Conservation (phyloP, 2,113 vertebrate species). For the Orientallactaga bullata region DNA sequence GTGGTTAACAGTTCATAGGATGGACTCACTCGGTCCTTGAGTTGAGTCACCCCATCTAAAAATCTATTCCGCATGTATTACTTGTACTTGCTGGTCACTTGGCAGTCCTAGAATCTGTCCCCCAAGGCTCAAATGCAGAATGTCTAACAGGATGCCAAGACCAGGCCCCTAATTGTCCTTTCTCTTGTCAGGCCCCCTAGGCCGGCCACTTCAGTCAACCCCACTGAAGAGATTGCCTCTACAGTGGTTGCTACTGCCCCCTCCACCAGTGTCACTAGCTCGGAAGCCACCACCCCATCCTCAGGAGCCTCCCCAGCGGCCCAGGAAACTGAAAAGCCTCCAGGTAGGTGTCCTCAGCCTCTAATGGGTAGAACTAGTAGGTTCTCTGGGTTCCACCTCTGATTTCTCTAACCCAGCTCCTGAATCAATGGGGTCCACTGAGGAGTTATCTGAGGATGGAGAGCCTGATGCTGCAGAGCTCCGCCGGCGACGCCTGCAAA, state of each 20-base stretch:
- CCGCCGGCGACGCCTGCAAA: conserved; percentile 93
- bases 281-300: conserved; percentile 60
- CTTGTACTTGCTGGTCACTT: background rate
- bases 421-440: background rate
- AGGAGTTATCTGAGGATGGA: conserved; percentile 81
- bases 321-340: conserved; percentile 71
- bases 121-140: background rate
- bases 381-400: background rate
- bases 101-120: background rate
- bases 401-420: background rate
- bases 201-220: conserved; percentile 51
- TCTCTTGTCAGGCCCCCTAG: conserved; percentile 76
- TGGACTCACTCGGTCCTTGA: background rate
- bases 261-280: conserved; percentile 62
- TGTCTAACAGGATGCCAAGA: background rate
- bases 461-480: conserved; percentile 92
- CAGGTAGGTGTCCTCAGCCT: conserved; percentile 41
- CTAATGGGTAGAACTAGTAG: fast-evolving
- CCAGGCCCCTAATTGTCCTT: background rate
- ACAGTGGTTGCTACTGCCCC: conserved; percentile 30
- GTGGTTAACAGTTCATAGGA: fast-evolving
- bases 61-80: fast-evolving
- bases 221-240: conserved; percentile 61
- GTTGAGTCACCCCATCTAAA: background rate
- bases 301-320: conserved; percentile 22